Evolutionary conservation across 2,113 vertebrate species (phyloP).

Genomic region (Sander vitreus): DNA sequence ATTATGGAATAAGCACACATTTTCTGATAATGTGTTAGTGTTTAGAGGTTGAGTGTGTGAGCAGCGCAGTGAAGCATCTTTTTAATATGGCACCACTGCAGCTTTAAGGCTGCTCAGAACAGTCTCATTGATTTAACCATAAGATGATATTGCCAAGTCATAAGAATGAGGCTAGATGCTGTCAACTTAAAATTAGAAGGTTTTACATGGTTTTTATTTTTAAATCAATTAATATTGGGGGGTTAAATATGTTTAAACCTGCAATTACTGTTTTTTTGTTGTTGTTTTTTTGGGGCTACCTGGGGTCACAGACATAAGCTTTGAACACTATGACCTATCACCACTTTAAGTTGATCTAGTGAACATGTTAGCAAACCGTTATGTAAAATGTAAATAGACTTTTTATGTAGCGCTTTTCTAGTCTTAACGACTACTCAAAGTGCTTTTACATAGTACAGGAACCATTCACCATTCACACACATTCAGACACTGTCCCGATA

Average conservation of each 20-base stretch:
- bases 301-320: too few relatives aligned
- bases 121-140: constrained; percentile 39
- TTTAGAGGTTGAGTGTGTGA: background rate
- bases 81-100: constrained; percentile 29
- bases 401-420: too few relatives aligned
- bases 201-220: background rate
- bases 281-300: background rate
- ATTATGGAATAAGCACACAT: background rate
- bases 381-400: too few relatives aligned
- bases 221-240: background rate
- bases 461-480: too few relatives aligned
- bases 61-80: background rate
- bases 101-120: constrained; percentile 18
- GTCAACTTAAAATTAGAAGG: background rate
- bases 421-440: too few relatives aligned
- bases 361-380: background rate
- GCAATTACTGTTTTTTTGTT: background rate
- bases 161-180: background rate
- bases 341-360: background rate
- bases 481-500: too few relatives aligned
- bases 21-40: background rate
- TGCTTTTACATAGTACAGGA: too few relatives aligned
- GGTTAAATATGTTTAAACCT: background rate
- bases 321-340: background rate
- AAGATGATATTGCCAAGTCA: constrained; percentile 1